phyloP scores from a whole-genome alignment of 2,888 invertebrate genomes.

The Silvanus unidentatus region DNA sequence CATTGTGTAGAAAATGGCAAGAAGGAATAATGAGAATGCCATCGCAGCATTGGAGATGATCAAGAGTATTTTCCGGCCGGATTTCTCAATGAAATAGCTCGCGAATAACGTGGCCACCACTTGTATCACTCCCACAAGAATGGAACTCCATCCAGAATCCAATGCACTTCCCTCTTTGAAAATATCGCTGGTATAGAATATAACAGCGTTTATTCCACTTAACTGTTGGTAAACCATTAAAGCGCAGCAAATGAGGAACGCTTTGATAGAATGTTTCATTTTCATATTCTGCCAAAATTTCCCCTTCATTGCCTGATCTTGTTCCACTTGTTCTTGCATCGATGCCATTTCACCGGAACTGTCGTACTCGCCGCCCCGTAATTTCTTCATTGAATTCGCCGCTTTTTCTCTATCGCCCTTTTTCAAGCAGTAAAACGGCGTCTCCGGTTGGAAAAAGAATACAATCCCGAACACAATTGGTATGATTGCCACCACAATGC shows the following conservation, averaged over 20 bases:
- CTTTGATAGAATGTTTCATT: constrained; percentile 45
- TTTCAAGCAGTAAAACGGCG: constrained; percentile 66
- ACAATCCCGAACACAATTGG: constrained; percentile 64
- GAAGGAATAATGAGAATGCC: constrained; percentile 60
- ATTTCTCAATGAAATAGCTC: constrained; percentile 70
- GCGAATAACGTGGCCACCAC: constrained; percentile 70
- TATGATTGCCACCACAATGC: constrained; percentile 54
- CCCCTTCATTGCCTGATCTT: constrained; percentile 9
- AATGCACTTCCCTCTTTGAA: constrained; percentile 62
- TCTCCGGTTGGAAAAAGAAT: constrained; percentile 83
- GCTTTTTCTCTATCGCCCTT: constrained; percentile 63
- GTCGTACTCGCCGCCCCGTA: constrained; percentile 70
- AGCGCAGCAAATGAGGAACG: constrained; percentile 64
- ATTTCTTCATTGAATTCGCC: constrained; percentile 58
- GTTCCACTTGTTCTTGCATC: constrained; percentile 17
- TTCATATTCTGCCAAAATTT: constrained; percentile 21
- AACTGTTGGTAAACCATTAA: constrained; percentile 88
- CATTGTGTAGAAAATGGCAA: constrained; percentile 65
- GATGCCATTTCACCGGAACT: constrained; percentile 53
- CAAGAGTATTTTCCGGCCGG: constrained; percentile 72
- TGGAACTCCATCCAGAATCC: constrained; percentile 56
- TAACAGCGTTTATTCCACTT: constrained; percentile 76
- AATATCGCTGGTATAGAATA: constrained; percentile 71
- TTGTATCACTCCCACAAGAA: constrained; percentile 76
- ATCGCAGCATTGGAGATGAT: constrained; percentile 65